phyloP scores from a whole-genome alignment of 2,888 invertebrate genomes.

The Tetropium fuscum region DNA sequence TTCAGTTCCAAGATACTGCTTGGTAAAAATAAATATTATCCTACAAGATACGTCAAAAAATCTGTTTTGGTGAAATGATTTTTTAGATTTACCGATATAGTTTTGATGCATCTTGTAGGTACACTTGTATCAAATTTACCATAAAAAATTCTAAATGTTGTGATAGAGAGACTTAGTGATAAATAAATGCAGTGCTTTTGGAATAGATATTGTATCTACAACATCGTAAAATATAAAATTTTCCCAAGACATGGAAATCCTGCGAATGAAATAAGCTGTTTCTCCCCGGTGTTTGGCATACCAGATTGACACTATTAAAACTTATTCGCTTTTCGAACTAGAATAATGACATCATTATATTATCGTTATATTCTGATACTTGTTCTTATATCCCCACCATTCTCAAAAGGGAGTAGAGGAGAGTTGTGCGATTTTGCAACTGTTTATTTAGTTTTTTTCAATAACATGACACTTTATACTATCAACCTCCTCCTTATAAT shows the following conservation, averaged over 20 bases:
- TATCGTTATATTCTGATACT: too few species aligned
- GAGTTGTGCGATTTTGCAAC: too few species aligned
- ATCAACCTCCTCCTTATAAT: too few species aligned
- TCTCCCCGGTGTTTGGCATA: too few species aligned
- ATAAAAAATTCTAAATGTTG: conserved; percentile 57
- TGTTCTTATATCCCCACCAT: too few species aligned
- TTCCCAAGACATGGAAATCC: conserved; percentile 23
- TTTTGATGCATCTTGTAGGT: conserved; percentile 11
- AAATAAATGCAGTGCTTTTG: conserved; percentile 45
- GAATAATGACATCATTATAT: too few species aligned
- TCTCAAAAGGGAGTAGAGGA: too few species aligned
- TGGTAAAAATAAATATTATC: conserved; percentile 7
- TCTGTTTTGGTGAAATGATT: neutral
- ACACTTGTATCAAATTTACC: conserved; percentile 18
- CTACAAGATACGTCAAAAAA: neutral
- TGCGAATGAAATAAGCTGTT: neutral
- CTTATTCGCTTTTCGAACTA: neutral
- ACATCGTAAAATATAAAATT: conserved; percentile 47
- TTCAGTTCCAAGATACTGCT: conserved; percentile 41
- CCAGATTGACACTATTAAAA: too few species aligned
- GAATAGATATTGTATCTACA: conserved; percentile 42
- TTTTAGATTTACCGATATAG: neutral
- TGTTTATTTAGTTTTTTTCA: too few species aligned
- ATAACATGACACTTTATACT: too few species aligned
- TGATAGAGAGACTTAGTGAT: conserved; percentile 54